Percentiles rank a stretch among this genome's conserved stretches.
phyloP scores from a whole-genome alignment of 2,888 invertebrate genomes.

The Patella depressa region DNA sequence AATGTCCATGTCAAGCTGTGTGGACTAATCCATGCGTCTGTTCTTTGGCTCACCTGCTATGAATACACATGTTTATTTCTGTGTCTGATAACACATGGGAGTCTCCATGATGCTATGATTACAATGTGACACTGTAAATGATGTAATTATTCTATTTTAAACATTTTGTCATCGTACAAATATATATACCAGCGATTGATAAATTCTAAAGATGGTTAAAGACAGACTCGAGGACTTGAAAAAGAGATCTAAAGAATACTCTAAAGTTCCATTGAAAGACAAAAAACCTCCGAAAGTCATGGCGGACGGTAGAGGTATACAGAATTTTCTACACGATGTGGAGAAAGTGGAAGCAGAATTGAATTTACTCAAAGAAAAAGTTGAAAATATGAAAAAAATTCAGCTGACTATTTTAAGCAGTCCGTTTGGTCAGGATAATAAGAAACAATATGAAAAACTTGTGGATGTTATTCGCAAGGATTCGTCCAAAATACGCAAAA shows the following conservation, averaged over 20 bases:
- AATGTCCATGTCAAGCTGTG: no score
- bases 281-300: conserved; percentile 18
- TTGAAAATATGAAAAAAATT: conserved; percentile 48
- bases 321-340: conserved; percentile 43
- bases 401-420: conserved; percentile 51
- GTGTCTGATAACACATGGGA: no score
- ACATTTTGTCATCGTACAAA: no score
- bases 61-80: no score
- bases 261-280: background rate
- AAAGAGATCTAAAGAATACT: conserved; percentile 4
- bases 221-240: conserved; percentile 16
- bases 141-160: no score
- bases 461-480: conserved; percentile 41
- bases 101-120: no score
- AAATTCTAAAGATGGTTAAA: conserved; percentile 6
- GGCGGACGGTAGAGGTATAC: conserved; percentile 42
- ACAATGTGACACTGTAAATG: no score
- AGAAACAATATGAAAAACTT: conserved; percentile 42
- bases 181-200: no score
- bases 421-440: conserved; percentile 42
- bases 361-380: conserved; percentile 42
- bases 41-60: no score
- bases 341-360: conserved; percentile 47
- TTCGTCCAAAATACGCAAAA: conserved; percentile 46
- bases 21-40: no score